A percentile compares a stretch with the other conserved stretches of the same genome.
Conservation (phyloP, 1,140 invertebrate genomes). For the Lamellibrachia luymesi region DNA sequence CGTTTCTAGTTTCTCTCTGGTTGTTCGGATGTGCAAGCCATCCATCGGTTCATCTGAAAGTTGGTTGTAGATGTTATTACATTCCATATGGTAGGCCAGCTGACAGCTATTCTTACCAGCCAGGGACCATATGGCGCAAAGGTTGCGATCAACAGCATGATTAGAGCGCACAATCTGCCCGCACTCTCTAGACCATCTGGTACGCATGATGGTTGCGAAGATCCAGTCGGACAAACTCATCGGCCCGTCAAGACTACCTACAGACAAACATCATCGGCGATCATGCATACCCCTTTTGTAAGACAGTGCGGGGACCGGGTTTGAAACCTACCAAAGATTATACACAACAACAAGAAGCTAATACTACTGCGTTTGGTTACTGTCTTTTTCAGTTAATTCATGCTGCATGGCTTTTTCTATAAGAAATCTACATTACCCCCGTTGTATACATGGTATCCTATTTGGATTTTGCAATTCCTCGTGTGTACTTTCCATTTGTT, state of each 20-base stretch:
- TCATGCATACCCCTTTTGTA: background rate
- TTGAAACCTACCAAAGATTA: background rate
- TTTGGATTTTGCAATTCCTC: background rate
- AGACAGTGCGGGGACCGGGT: background rate
- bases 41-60: background rate
- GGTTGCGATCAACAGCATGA: background rate
- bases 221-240: too few relatives aligned
- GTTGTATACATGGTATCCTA: background rate
- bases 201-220: too few relatives aligned
- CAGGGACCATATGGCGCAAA: background rate
- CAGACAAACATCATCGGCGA: too few relatives aligned
- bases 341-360: background rate
- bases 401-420: too few relatives aligned
- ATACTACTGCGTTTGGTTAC: too few relatives aligned
- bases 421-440: background rate
- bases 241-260: too few relatives aligned
- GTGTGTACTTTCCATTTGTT: background rate
- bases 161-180: background rate
- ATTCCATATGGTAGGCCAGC: background rate
- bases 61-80: background rate
- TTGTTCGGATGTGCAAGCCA: background rate
- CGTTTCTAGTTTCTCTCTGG: background rate
- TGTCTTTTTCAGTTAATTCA: too few relatives aligned
- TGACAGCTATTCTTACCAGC: background rate
- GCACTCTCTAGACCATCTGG: too few relatives aligned